Base-by-base conservation (phyloP, 1,140 invertebrate species). In the Colletes gigas region DNA sequence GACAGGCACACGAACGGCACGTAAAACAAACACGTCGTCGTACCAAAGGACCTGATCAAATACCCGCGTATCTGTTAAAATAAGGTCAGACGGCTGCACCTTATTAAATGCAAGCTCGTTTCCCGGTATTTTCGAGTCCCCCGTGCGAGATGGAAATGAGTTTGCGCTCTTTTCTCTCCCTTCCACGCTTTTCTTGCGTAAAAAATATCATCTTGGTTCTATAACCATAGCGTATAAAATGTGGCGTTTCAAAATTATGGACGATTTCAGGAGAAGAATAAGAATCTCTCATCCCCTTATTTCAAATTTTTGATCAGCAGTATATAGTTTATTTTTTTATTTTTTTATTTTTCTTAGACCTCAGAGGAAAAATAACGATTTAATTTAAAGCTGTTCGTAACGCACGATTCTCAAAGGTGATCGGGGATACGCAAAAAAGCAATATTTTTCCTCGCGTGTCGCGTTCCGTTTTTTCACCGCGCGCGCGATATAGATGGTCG, bases 31-130 rank as follows among this genome's bases (percentile, higher is more conserved):
- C 57, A 88, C 44, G 50, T 10, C 63, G 52, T 41, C 55, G 55
- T 44, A 3, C 17, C 47, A n/a, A 55, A 72, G 59, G 75, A 83
- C 83, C 78, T 83, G 88, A 88, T 89, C 85, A 87, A 91, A 84
- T 68, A 87, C 63, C 78, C 30, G 80, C 71, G 78, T 89, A 90
- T 88, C 89, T 90, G 88, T 90, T 89, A 87, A 83, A 89, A 88
- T 83, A 83, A 80, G 88, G 85, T 81, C 83, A 84, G 73, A 79
- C 81, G 74, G 69, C 78, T 83, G 75, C 83, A 84, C 81, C 83
- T 87, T 84, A 85, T 88, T 83, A 81, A 86, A 84, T 69, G 78
- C 75, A 73, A 65, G 80, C 73, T 73, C 80, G 73, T 65, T 82
- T 39, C 30, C 52, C n/a, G 5, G 30, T 62, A 41, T 17, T 52